phyloP scores from a whole-genome alignment of 1,140 invertebrate genomes.

The Triops longicaudatus region DNA sequence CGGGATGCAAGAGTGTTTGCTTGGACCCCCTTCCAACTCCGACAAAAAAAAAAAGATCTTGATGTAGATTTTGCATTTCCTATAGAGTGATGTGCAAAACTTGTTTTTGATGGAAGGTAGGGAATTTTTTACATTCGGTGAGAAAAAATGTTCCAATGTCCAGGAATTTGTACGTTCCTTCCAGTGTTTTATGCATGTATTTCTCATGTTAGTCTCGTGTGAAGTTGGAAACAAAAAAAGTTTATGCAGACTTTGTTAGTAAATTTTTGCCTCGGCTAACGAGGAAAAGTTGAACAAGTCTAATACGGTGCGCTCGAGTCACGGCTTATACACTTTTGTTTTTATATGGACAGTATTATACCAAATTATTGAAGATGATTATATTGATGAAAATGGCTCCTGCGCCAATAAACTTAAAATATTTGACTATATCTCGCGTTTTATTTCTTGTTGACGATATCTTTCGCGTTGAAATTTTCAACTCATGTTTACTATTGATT shows the following conservation, averaged over 20 bases:
- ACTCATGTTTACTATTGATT: too few relatives aligned
- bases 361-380: neutral
- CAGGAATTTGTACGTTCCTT: constrained; percentile 13
- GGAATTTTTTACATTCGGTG: constrained; percentile 16
- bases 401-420: neutral
- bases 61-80: neutral
- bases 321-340: constrained; percentile 3
- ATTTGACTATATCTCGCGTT: neutral
- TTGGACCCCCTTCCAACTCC: neutral
- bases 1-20: neutral
- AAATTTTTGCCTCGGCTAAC: neutral
- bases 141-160: neutral
- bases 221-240: neutral
- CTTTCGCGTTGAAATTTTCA: too few relatives aligned
- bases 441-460: constrained; percentile 5
- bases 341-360: constrained; percentile 22
- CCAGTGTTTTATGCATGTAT: constrained; percentile 15
- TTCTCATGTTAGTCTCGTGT: constrained; percentile 1
- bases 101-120: neutral
- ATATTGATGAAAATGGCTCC: neutral
- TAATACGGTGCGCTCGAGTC: neutral
- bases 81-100: neutral
- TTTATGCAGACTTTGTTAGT: neutral
- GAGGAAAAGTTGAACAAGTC: constrained; percentile 17
- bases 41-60: neutral